Percentiles rank a stretch among this genome's conserved stretches.
These are phyloP conservation scores for Glossophaga mutica DNA, from an alignment of 2,797 vertebrate species.

Conservation along the genomic window DNA sequence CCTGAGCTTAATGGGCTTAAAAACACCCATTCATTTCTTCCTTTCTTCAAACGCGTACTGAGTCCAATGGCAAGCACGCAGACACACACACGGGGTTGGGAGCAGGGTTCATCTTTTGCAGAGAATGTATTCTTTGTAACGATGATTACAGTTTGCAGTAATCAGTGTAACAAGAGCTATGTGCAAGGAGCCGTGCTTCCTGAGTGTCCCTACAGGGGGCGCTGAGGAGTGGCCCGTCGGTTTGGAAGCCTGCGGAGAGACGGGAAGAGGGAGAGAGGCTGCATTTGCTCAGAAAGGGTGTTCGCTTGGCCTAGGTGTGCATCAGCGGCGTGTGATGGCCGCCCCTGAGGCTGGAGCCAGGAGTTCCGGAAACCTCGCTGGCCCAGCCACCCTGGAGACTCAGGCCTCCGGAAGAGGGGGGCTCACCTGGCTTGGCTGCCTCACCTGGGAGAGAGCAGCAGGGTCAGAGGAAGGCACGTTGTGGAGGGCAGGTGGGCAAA, in stretches of 20 bases:
- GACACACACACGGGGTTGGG: neutral
- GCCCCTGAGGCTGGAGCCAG: neutral
- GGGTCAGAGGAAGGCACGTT: neutral
- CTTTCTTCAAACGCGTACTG: neutral
- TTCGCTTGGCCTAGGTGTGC: neutral
- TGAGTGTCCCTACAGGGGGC: neutral
- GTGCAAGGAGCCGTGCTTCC: neutral
- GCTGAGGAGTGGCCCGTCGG: neutral
- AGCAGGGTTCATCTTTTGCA: neutral
- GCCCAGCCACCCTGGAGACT: neutral
- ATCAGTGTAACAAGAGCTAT: neutral
- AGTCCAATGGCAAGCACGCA: neutral
- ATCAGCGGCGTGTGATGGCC: neutral
- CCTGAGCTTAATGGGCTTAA: neutral
- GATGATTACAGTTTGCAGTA: neutral
- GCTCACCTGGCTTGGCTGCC: neutral
- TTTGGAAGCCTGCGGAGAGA: neutral
- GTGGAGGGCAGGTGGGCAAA: neutral
- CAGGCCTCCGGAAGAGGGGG: rapidly evolving
- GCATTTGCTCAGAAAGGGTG: neutral
- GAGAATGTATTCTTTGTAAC: neutral
- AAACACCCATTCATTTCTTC: neutral
- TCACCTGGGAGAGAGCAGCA: neutral
- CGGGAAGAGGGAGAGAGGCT: neutral
- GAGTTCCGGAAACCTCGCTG: neutral